A percentile compares a stretch with the other conserved stretches of the same genome.
Conservation (phyloP, 2,113 vertebrate species). For the Macaca nemestrina region DNA sequence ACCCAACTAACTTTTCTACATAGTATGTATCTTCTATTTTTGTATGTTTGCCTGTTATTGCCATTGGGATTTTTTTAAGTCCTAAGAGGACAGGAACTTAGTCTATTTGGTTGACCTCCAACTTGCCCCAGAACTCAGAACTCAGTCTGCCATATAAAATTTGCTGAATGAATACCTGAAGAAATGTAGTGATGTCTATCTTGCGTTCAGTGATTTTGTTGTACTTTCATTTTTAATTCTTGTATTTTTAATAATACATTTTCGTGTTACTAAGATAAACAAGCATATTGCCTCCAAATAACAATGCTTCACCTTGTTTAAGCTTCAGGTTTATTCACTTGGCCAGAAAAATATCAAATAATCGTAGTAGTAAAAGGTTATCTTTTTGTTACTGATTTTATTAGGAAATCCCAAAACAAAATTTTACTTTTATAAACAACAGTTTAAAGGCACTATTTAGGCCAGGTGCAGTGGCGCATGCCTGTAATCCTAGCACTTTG, state of each 20-base stretch:
- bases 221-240: background rate
- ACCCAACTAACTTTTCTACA: background rate
- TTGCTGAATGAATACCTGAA: background rate
- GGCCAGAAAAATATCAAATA: background rate
- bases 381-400: conserved; percentile 20
- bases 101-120: background rate
- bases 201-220: background rate
- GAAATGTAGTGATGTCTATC: background rate
- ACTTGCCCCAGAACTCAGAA: background rate
- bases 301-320: background rate
- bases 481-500: too few species aligned
- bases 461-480: too few species aligned
- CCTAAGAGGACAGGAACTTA: background rate
- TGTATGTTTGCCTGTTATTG: background rate
- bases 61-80: background rate
- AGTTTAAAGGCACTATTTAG: conserved; percentile 10
- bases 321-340: background rate
- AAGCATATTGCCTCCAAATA: background rate
- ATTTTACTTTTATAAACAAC: conserved; percentile 1
- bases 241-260: background rate
- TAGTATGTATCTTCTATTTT: background rate
- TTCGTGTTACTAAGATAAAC: background rate
- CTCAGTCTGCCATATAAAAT: background rate
- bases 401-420: conserved; percentile 21
- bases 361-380: background rate